Conservation (phyloP, 2,888 invertebrate species). For the Cantharis rufa region DNA sequence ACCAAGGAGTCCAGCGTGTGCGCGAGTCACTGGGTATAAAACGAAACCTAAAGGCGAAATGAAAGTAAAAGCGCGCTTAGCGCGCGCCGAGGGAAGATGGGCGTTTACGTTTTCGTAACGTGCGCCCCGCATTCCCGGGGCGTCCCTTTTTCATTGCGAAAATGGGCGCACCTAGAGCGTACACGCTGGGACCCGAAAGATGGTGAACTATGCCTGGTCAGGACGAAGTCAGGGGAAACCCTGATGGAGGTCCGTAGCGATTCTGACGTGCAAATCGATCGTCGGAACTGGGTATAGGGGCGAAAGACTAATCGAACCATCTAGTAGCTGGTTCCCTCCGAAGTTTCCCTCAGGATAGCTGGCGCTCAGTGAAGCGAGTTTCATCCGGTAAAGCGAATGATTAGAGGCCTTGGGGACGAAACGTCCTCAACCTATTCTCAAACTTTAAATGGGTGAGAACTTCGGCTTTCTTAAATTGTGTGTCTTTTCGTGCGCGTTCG, state of each 20-base stretch:
- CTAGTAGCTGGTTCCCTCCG: slow-evolving; percentile 78
- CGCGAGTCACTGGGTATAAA: slow-evolving; percentile 65
- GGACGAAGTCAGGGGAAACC: slow-evolving; percentile 44
- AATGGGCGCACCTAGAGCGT: too few relatives aligned
- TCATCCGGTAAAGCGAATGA: slow-evolving; percentile 76
- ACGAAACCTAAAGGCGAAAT: slow-evolving; percentile 66
- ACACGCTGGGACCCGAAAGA: too few relatives aligned
- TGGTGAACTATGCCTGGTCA: slow-evolving; percentile 54
- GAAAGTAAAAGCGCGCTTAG: slow-evolving; percentile 62
- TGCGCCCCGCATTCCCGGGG: too few relatives aligned
- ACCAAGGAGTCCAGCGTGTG: slow-evolving; percentile 63
- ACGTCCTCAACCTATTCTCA: slow-evolving; percentile 67
- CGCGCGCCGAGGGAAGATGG: slow-evolving; percentile 57
- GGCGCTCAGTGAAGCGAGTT: slow-evolving; percentile 60
- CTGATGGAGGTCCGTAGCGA: slow-evolving; percentile 65
- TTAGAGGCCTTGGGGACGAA: slow-evolving; percentile 63
- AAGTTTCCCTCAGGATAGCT: slow-evolving; percentile 78
- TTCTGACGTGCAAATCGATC: slow-evolving; percentile 79
- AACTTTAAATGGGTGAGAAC: slow-evolving; percentile 76
- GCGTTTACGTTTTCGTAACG: slow-evolving; percentile 39
- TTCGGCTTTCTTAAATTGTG: too few relatives aligned
- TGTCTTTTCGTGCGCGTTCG: too few relatives aligned
- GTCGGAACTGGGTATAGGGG: slow-evolving; percentile 76
- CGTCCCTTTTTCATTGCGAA: too few relatives aligned
- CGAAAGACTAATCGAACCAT: slow-evolving; percentile 75